phyloP scores from a whole-genome alignment of 2,113 vertebrate genomes.

The Eulacestoma nigropectus region DNA sequence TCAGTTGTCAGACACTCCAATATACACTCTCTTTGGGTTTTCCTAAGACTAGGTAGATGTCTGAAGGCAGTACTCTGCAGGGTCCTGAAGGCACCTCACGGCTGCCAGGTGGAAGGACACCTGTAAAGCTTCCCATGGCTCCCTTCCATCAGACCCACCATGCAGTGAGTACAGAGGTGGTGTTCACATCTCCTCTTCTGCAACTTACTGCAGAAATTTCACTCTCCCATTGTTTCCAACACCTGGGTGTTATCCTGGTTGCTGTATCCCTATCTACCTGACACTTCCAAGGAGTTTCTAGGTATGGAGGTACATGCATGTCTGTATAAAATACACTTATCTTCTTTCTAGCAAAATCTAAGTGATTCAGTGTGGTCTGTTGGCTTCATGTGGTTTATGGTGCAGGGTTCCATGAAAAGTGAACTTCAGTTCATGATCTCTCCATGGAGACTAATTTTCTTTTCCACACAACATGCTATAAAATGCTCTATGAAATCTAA shows the following conservation, averaged over 20 bases:
- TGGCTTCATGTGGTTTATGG: not conserved
- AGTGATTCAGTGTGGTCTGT: not conserved
- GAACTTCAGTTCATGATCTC: not conserved
- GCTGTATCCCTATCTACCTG: not conserved
- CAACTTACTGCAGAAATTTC: not conserved
- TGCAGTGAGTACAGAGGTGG: not conserved
- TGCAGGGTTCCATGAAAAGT: not conserved
- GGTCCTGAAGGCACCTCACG: accelerated
- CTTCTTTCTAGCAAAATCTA: not conserved
- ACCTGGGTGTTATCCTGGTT: not conserved
- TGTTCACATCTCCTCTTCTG: not conserved
- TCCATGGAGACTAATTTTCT: not conserved
- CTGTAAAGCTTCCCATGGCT: not conserved
- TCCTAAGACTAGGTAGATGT: too few relatives aligned
- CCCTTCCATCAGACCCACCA: not conserved
- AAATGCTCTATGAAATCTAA: not conserved
- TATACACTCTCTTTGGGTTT: not conserved
- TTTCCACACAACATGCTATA: not conserved
- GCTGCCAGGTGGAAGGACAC: not conserved
- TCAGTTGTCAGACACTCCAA: not conserved
- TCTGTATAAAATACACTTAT: not conserved
- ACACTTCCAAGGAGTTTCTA: not conserved
- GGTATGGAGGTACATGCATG: not conserved
- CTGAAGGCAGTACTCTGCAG: not conserved
- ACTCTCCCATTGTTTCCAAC: not conserved